Conservation (phyloP, 2,888 invertebrate genomes). For the Drosophila quasianomalipes region DNA sequence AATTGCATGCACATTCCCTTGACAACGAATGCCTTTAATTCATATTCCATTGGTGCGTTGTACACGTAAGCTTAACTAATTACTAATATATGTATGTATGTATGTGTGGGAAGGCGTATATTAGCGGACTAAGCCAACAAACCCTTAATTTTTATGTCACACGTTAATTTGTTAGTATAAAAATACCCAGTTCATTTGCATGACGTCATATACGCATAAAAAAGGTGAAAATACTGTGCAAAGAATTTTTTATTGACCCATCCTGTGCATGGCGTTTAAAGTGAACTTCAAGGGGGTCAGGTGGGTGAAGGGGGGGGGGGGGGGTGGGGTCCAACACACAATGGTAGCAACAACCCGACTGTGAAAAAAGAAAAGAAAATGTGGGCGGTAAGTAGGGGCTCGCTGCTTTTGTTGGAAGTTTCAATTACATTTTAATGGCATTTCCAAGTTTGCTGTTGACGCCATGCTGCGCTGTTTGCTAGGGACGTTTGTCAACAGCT, state of each 20-base stretch:
- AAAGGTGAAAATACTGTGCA: slow-evolving; percentile 69
- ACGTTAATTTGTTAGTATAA: slow-evolving; percentile 36
- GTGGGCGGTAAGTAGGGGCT: slow-evolving; percentile 28
- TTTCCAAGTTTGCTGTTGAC: slow-evolving; percentile 68
- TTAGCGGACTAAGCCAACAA: slow-evolving; percentile 25
- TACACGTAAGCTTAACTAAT: background rate
- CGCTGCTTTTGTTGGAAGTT: slow-evolving; percentile 75
- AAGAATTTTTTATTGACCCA: slow-evolving; percentile 71
- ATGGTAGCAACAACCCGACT: slow-evolving; percentile 22
- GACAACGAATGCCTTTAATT: background rate
- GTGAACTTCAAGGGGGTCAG: slow-evolving; percentile 25
- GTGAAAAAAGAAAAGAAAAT: slow-evolving; percentile 7
- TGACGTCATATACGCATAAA: slow-evolving; percentile 59
- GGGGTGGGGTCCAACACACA: slow-evolving; percentile 7
- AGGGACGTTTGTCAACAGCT: slow-evolving; percentile 62
- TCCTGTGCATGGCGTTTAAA: slow-evolving; percentile 42
- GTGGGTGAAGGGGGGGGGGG: too few relatives aligned
- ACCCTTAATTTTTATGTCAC: slow-evolving; percentile 38
- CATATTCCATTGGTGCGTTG: background rate
- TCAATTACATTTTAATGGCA: slow-evolving; percentile 82
- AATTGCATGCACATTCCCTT: background rate
- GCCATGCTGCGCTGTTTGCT: slow-evolving; percentile 46
- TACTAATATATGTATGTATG: slow-evolving; percentile 1
- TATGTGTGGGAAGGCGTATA: background rate
- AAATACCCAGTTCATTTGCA: slow-evolving; percentile 44